Percentiles rank a stretch among this genome's conserved stretches.
These are phyloP conservation scores for Rutpela maculata DNA, from an alignment of 2,888 invertebrate species.

Conservation along the genomic window DNA sequence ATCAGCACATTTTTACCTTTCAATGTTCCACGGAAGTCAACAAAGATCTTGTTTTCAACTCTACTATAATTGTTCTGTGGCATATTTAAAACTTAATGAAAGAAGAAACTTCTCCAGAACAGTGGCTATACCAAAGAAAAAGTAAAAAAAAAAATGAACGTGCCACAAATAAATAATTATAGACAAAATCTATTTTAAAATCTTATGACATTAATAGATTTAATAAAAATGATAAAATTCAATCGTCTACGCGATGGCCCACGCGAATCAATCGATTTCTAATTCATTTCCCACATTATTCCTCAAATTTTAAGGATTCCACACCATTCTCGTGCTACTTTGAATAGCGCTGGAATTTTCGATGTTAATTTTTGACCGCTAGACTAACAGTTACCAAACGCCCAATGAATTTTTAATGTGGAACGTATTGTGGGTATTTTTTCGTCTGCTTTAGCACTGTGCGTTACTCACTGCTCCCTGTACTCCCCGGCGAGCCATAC, in stretches of 20 bases:
- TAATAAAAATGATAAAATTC: too few relatives aligned
- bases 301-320: conserved; percentile 48
- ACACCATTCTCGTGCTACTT: conserved; percentile 49
- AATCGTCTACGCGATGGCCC: conserved; percentile 4
- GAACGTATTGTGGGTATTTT: conserved; percentile 32
- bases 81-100: too few relatives aligned
- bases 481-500: conserved; percentile 7
- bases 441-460: conserved; percentile 48
- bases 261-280: conserved; percentile 27
- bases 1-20: too few relatives aligned
- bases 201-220: too few relatives aligned
- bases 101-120: too few relatives aligned
- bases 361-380: conserved; percentile 52
- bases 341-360: conserved; percentile 40
- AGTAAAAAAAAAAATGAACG: too few relatives aligned
- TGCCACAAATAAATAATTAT: too few relatives aligned
- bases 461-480: conserved; percentile 30
- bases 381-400: conserved; percentile 56
- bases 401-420: conserved; percentile 47
- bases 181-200: too few relatives aligned
- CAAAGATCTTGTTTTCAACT: too few relatives aligned
- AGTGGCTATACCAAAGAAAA: too few relatives aligned
- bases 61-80: too few relatives aligned
- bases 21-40: too few relatives aligned
- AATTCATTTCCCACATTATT: conserved; percentile 43